phyloP scores from a whole-genome alignment of 2,888 invertebrate genomes.

The Corythucha ciliata region DNA sequence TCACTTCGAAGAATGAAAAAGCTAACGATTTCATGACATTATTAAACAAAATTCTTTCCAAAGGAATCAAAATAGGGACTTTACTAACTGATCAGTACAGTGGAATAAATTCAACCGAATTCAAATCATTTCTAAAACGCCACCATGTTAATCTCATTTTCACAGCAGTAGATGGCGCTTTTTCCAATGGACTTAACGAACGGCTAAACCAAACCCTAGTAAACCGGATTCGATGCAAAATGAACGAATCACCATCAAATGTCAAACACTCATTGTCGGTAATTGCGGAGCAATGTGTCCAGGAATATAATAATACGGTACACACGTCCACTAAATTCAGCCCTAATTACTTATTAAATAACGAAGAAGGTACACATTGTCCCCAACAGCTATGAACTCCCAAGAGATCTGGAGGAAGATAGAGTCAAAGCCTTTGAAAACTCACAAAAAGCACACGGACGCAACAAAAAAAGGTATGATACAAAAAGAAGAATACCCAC shows the following conservation, averaged over 20 bases:
- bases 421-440: conserved; percentile 22
- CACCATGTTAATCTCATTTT: conserved; percentile 25
- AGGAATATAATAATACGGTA: conserved; percentile 9
- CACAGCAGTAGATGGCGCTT: conserved; percentile 6
- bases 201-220: not conserved
- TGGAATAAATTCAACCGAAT: conserved; percentile 9
- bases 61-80: conserved; percentile 6
- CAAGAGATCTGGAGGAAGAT: conserved; percentile 24
- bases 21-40: conserved; percentile 36
- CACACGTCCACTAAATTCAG: conserved; percentile 12
- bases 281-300: conserved; percentile 7
- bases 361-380: not conserved
- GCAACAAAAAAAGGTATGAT: conserved; percentile 17
- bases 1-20: conserved; percentile 35
- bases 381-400: not conserved
- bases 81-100: conserved; percentile 12
- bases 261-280: not conserved
- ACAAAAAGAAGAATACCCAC: not conserved
- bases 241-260: not conserved
- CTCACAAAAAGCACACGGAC: conserved; percentile 20
- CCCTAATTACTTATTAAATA: conserved; percentile 12
- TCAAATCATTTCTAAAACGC: conserved; percentile 8
- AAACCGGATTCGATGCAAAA: conserved; percentile 2
- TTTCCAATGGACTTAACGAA: conserved; percentile 5
- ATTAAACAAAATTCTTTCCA: conserved; percentile 27